Conservation (phyloP, 2,888 invertebrate species). For the Tipula unca region DNA sequence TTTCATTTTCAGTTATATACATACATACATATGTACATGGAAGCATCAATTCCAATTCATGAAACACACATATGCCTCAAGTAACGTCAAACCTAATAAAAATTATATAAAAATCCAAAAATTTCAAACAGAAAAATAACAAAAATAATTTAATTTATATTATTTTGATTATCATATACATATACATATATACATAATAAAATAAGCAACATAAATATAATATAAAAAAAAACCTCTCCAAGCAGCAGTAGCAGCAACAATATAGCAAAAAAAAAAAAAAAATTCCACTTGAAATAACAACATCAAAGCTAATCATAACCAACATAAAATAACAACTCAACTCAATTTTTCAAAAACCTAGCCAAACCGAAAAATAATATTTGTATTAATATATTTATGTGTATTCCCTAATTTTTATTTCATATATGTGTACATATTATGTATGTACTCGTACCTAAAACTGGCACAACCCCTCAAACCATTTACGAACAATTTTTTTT, state of each 20-base stretch:
- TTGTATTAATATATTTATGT: neutral
- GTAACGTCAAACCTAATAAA: slow-evolving; percentile 8
- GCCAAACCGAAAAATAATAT: neutral
- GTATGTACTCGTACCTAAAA: neutral
- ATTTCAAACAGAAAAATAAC: neutral
- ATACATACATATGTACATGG: too few species aligned
- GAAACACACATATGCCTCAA: neutral
- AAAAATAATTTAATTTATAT: neutral
- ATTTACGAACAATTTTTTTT: neutral
- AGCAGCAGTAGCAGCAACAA: neutral
- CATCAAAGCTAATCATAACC: slow-evolving; percentile 4
- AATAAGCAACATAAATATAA: neutral
- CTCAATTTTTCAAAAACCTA: neutral
- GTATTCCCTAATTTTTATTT: neutral
- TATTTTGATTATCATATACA: neutral
- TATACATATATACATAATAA: neutral
- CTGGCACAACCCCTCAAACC: neutral
- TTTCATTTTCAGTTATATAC: neutral
- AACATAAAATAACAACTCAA: slow-evolving; percentile 14
- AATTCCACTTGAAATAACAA: neutral
- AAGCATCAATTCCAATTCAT: slow-evolving; percentile 4
- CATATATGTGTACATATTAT: neutral
- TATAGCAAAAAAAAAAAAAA: neutral
- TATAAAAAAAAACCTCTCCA: neutral
- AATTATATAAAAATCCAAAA: neutral